Base-by-base conservation (phyloP, 2,888 invertebrate species). In the Drosophila mercatorum region DNA sequence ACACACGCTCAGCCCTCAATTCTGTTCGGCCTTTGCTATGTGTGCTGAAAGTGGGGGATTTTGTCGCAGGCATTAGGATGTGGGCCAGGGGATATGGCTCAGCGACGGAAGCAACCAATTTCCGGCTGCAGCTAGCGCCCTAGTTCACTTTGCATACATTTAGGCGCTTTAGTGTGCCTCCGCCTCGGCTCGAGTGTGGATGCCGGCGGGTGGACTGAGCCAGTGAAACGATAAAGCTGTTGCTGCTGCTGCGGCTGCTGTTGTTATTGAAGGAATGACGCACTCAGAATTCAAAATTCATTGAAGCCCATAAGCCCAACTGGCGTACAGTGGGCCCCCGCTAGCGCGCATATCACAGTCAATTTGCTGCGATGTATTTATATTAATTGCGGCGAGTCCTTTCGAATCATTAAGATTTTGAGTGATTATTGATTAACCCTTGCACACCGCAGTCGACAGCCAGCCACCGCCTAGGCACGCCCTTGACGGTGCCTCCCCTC, bases 251-350 rank as follows among this genome's bases (percentile, higher is more conserved):
- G 68, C 28, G 4, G 72, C 44, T 51, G 41, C 22, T 47, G 60
- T 52, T 72, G 69, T 76, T 80, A 80, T 81, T 83, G 78, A 81
- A 72, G 81, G 72, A 75, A 83, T 83, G 84, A 86, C 78, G 85
- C 81, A 82, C 67, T 60, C 72, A 65, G 72, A 79, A 79, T 76
- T 63, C 62, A 67, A 73, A 79, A 81, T 75, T 63, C 62, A 55
- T 56, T 68, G n/a, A 44, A 41, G 56, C 17, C 26, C 40, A 38
- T 17, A 14, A 53, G 0, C 12, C 52, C 52, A 22, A 17, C 52
- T 52, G 17, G 47, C 31, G 51, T 51, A 34, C 34, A 51, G 51
- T 51, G 51, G 17, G 17, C 6, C 34, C 17, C 17, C 34, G 51
- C 34, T 51, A 3, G 12, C 34, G 17, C 31, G 53, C 60, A 61